Evolutionary conservation across 2,797 vertebrate genomes (phyloP), one percentile per base, ranked within the genome.

Genomic region (Anabacerthia variegaticeps): DNA sequence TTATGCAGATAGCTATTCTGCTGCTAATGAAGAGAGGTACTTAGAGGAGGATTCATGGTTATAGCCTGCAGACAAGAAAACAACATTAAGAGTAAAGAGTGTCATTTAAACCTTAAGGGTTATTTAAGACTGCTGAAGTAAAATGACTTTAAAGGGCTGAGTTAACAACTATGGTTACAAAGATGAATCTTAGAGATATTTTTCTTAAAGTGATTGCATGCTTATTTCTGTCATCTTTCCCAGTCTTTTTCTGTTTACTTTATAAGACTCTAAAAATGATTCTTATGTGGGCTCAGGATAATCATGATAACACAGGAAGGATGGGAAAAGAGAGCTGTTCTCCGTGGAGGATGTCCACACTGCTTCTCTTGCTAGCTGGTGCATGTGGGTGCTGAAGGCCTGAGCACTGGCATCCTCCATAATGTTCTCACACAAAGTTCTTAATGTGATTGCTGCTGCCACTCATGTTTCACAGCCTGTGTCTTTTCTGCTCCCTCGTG

Each of bases 101-200:
- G 26, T 55, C n/a, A 66, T 86, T 88, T 90, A 93, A 93, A 69
- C 4, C 4, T 54, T 84, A 71, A 91, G 51, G 67, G 14, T 85
- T 95, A 82, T 92, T 82, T 88, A 88, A 81, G 58, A 72, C 37
- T 81, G 43, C 44, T 85, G 34, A 68, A 85, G 22, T 68, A 92
- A 95, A 92, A 83, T 58, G 6, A 41, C 62, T 94, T 93, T 72
- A 84, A 90, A 91, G 43, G 34, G 54, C 49, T 88, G 54, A 91
- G 27, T 93, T 93, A 88, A 91, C 84, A 84, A 77, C 44, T 76
- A 14, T 5, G 6, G 44, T 71, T 67, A 80, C 84, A 92, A 89
- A 74, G 62, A 54, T 75, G 20, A n/a, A 80, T 89, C 41, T 87
- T 74, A 52, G 67, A 52, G 26, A 41, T 41, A 87, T 87, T 92